These are phyloP conservation scores for Cheilosia pagana DNA, from an alignment of 2,888 invertebrate genomes.

Conservation along the genomic window DNA sequence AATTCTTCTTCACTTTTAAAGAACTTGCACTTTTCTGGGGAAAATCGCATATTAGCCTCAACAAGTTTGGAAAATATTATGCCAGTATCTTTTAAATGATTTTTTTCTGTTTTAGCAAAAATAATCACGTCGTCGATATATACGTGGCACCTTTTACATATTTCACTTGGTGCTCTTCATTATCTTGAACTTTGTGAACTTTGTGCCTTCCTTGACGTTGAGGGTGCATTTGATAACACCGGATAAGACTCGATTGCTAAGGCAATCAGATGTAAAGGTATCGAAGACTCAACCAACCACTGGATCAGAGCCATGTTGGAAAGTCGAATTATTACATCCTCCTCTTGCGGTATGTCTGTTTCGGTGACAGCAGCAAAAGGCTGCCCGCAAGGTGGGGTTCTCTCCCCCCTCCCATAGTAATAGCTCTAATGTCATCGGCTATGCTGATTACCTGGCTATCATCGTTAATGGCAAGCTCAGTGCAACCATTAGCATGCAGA, in stretches of 20 bases:
- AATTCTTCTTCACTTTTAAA: conserved; percentile 37
- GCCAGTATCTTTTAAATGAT: conserved; percentile 16
- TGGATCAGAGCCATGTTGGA: no score
- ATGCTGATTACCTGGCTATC: neutral
- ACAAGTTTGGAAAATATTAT: conserved; percentile 13
- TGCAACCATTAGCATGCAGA: no score
- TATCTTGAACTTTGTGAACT: no score
- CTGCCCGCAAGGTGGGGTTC: neutral
- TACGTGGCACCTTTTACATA: conserved; percentile 21
- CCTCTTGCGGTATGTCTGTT: neutral
- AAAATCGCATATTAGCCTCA: conserved; percentile 40
- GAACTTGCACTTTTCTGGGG: conserved; percentile 40
- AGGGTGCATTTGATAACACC: no score
- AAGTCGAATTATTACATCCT: no score
- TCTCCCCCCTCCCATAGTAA: neutral
- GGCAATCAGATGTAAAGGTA: no score
- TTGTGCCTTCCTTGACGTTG: no score
- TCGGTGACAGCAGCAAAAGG: neutral
- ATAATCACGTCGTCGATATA: conserved; percentile 44
- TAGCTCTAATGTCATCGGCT: neutral
- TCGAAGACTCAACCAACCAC: no score
- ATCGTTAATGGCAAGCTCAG: neutral
- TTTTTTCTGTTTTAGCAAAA: conserved; percentile 22
- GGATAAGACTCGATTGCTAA: no score
- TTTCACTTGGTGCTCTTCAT: no score